Percentiles rank a stretch among this genome's conserved stretches.
These are phyloP conservation scores for Eulemur rubriventer DNA, from an alignment of 2,797 vertebrate genomes.

Conservation along the genomic window DNA sequence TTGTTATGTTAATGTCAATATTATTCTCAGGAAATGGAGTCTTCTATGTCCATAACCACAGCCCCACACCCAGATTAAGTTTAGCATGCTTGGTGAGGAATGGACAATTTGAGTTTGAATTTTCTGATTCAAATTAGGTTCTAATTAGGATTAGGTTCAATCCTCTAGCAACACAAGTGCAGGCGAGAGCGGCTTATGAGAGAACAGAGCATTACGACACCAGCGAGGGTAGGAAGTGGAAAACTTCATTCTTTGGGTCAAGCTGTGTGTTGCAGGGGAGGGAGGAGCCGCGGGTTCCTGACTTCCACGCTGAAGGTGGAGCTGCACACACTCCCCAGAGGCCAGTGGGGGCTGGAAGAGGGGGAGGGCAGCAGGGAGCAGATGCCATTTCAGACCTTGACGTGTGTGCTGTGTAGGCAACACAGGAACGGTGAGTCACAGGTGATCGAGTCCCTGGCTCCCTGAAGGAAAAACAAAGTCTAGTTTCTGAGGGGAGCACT, in stretches of 20 bases:
- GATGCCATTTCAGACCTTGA: constrained; percentile 68
- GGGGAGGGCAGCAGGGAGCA: neutral
- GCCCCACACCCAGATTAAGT: neutral
- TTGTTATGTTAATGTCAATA: neutral
- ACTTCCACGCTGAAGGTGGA: neutral
- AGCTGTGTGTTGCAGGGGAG: constrained; percentile 35
- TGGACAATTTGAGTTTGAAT: neutral
- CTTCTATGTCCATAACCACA: neutral
- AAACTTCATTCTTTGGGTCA: constrained; percentile 65
- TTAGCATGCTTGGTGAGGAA: neutral
- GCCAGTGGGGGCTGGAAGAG: neutral
- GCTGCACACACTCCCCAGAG: neutral
- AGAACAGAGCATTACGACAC: neutral
- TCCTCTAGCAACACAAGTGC: neutral
- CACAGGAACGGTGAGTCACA: constrained; percentile 74
- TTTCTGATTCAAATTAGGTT: neutral
- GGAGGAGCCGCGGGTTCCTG: constrained; percentile 37
- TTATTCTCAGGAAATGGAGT: neutral
- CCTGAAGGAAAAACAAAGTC: constrained; percentile 65
- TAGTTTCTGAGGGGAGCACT: neutral
- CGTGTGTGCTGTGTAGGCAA: constrained; percentile 63
- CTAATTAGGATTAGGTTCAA: neutral
- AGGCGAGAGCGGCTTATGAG: neutral
- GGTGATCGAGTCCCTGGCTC: constrained; percentile 58
- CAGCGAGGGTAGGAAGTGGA: constrained; percentile 22